A percentile compares a stretch with the other conserved stretches of the same genome.
These are phyloP conservation scores for Lepus townsendii DNA, from an alignment of 2,797 vertebrate genomes.

Conservation along the genomic window DNA sequence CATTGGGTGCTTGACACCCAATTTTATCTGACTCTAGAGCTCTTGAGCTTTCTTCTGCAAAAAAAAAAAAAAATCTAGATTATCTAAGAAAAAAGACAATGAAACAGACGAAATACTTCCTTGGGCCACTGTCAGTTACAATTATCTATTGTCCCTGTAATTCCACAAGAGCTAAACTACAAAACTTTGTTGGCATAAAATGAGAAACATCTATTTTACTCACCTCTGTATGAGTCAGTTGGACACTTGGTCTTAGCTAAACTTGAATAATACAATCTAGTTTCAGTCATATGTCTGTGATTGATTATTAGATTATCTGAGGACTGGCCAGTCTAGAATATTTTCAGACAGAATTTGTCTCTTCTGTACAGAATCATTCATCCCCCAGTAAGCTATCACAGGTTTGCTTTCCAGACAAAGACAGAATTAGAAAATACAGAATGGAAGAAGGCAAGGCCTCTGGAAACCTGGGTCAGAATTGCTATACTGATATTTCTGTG, in stretches of 20 bases:
- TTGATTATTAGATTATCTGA: background rate
- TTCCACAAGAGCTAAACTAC: background rate
- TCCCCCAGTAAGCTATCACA: background rate
- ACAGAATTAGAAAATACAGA: background rate
- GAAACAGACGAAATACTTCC: constrained; percentile 2
- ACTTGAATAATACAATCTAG: background rate
- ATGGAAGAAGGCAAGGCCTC: background rate
- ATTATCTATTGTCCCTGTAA: background rate
- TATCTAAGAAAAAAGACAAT: background rate
- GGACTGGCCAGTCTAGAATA: background rate
- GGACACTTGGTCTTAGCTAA: background rate
- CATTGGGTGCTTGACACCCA: background rate
- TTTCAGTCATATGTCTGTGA: background rate
- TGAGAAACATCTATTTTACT: background rate
- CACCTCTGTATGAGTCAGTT: background rate
- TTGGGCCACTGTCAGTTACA: background rate
- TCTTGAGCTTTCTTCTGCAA: background rate
- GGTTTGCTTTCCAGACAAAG: background rate
- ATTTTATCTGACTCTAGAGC: background rate
- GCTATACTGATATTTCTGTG: background rate
- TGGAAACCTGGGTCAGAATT: background rate
- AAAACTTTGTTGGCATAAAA: constrained; percentile 2
- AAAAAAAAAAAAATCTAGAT: background rate
- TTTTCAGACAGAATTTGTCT: background rate
- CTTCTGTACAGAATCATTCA: background rate